Conservation (phyloP, 1,140 invertebrate genomes). For the Stratiolaelaps scimitus region DNA sequence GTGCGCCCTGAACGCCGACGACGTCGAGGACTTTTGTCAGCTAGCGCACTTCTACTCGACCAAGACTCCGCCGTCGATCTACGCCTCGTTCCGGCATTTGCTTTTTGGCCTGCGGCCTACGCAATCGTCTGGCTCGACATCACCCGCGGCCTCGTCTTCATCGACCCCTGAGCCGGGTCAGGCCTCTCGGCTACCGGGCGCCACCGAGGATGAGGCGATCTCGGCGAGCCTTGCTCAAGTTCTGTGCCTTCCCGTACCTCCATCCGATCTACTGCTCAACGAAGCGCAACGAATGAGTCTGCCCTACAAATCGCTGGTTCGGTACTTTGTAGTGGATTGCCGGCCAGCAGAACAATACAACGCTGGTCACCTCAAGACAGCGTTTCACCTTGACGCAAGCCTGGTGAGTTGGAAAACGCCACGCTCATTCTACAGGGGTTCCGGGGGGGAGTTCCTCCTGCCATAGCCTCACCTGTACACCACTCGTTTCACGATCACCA, state of each 20-base stretch:
- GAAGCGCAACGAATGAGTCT: conserved; percentile 30
- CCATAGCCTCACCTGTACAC: too few species aligned
- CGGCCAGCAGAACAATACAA: conserved; percentile 92
- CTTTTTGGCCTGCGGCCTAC: conserved; percentile 11
- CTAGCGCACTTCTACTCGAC: conserved; percentile 82
- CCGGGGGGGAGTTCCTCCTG: too few species aligned
- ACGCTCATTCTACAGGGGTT: background rate
- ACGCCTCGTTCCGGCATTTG: conserved; percentile 11
- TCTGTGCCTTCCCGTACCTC: conserved; percentile 82
- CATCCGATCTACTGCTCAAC: conserved; percentile 43
- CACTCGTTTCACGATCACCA: too few species aligned
- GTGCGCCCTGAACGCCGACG: conserved; percentile 69
- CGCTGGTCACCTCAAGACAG: conserved; percentile 83
- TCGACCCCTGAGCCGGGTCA: conserved; percentile 11
- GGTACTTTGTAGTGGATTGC: conserved; percentile 95
- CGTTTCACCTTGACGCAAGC: conserved; percentile 94
- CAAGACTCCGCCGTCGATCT: conserved; percentile 68
- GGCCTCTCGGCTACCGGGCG: too few species aligned
- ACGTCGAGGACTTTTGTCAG: conserved; percentile 92
- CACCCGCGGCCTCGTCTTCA: background rate
- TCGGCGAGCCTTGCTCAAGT: conserved; percentile 33
- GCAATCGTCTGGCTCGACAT: too few species aligned
- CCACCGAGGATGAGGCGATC: conserved; percentile 4
- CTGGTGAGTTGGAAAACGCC: conserved; percentile 48
- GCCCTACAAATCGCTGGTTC: conserved; percentile 37